Evolutionary conservation across 2,888 invertebrate species (phyloP), one percentile per base, ranked within the genome.

Genomic region (Theretra japonica): DNA sequence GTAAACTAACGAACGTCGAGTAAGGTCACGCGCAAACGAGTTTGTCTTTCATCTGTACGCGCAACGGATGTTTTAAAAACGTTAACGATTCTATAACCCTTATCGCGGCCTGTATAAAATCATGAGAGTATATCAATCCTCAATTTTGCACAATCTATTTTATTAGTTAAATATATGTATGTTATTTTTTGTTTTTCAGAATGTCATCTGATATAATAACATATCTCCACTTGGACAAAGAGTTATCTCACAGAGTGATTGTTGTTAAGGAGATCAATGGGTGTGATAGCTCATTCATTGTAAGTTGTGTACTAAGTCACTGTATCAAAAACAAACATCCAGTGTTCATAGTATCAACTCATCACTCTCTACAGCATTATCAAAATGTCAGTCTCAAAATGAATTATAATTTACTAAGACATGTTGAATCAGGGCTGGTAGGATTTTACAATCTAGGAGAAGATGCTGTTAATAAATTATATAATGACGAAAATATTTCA

Each of bases 321-420:
- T 95, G 96, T 53, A 85, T 96, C 69, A 95, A 95, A 78, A 95
- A 95, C 74, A 95, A 95, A 74, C 90, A 94, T 72, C 95, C 95
- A 70, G 89, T 96, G 7, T 92, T 97, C 79, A 89, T 97, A 68
- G 91, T 97, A 69, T 95, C 96, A 69, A 93, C 96, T 74, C 97
- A 97, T 84, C 96, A 97, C 81, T 95, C 96, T 2, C 91, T 96
- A 68, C 95, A 95, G 71, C 97, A 97, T 84, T 97, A 97, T 82
- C 96, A 97, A 74, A 96, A 96, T 88, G 95, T 97, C 53, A 96
- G 97, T 19, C 95, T 96, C 82, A 96, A 96, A 81, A 93, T 97
- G 82, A 97, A 97, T 69, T 97, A 96, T 82, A 97, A 97, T 85
- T 88, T 97, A 50, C 94, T 95, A 72, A 94, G 88, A 79, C 82